Evolutionary conservation across 2,888 invertebrate genomes (phyloP).

Genomic region (Tenodera sinensis): DNA sequence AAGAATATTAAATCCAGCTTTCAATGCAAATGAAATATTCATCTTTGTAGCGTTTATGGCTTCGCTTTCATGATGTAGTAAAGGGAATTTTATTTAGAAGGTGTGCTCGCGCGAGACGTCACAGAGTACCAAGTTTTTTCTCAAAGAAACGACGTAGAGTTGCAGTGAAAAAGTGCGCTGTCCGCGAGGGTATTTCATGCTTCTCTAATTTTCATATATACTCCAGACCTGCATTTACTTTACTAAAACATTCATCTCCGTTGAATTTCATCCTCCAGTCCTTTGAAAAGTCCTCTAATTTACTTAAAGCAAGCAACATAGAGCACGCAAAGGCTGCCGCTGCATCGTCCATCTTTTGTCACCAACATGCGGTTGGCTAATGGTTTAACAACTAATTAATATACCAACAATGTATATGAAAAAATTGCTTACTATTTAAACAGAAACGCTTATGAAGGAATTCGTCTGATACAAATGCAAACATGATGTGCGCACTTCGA

Average conservation of each 20-base stretch:
- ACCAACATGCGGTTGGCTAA: background rate
- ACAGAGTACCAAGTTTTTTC: background rate
- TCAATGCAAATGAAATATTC: background rate
- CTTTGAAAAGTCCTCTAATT: background rate
- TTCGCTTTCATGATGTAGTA: background rate
- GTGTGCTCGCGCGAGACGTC: background rate
- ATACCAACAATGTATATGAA: background rate
- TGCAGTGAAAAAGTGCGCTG: background rate
- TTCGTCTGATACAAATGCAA: too few species aligned
- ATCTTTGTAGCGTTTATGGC: background rate
- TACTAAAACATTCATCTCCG: background rate
- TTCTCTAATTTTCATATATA: background rate
- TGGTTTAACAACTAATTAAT: background rate
- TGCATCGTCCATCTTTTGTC: background rate
- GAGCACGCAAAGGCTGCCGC: background rate
- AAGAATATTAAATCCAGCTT: background rate
- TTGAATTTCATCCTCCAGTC: background rate
- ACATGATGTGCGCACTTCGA: too few species aligned
- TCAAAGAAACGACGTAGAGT: background rate
- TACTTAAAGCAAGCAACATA: background rate
- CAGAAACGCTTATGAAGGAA: too few species aligned
- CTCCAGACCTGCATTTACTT: background rate
- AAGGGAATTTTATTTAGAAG: background rate
- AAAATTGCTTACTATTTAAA: too few species aligned
- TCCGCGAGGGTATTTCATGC: background rate